A percentile compares a stretch with the other conserved stretches of the same genome.
phyloP scores from a whole-genome alignment of 2,888 invertebrate species.

The Anarsia innoxiella region DNA sequence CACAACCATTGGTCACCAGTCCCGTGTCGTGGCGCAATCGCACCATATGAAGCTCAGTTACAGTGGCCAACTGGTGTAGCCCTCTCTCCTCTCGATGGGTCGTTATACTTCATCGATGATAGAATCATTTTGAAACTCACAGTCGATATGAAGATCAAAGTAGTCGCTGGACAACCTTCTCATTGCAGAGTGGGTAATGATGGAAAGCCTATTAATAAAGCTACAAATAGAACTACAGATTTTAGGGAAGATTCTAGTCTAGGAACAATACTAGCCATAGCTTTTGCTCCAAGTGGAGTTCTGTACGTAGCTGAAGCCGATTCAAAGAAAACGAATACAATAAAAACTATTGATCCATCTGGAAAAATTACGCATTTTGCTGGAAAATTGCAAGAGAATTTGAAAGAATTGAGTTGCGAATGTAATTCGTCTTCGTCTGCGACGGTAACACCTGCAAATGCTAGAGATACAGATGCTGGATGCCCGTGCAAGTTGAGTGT shows the following conservation, averaged over 20 bases:
- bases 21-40: conserved; percentile 90
- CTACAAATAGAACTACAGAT: conserved; percentile 59
- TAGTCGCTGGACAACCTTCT: conserved; percentile 95
- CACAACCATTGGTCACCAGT: conserved; percentile 96
- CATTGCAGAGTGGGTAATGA: conserved; percentile 84
- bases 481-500: conserved; percentile 70
- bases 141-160: conserved; percentile 92
- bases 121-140: conserved; percentile 93
- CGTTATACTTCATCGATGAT: conserved; percentile 96
- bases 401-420: conserved; percentile 74
- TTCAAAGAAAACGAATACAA: conserved; percentile 87
- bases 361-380: conserved; percentile 94
- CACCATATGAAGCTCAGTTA: conserved; percentile 91
- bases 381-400: conserved; percentile 84
- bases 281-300: conserved; percentile 93
- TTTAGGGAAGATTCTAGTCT: conserved; percentile 81
- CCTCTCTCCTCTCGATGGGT: conserved; percentile 94
- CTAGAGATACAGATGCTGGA: conserved; percentile 59
- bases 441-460: conserved; percentile 55
- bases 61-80: conserved; percentile 99
- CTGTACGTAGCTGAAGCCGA: conserved; percentile 96
- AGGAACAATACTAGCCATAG: conserved; percentile 90
- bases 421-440: conserved; percentile 75
- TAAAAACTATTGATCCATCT: conserved; percentile 89
- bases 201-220: conserved; percentile 56